Percentiles rank a stretch among this genome's conserved stretches.
Conservation (phyloP, 1,140 invertebrate species). For the Metopolophium dirhodum region DNA sequence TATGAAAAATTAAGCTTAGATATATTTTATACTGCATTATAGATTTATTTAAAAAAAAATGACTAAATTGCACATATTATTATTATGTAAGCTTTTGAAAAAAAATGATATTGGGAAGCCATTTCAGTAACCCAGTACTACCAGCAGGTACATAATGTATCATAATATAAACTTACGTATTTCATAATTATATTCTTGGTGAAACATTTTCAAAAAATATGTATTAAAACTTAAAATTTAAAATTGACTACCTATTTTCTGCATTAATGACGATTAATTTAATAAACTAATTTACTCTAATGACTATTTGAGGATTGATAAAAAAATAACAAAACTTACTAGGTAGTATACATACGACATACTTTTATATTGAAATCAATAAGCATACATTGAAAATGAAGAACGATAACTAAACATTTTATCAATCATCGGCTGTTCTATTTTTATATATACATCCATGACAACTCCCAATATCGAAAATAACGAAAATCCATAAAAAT, state of each 20-base stretch:
- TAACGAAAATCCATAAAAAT: background rate
- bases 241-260: background rate
- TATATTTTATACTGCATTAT: no score
- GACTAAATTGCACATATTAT: no score
- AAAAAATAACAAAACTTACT: background rate
- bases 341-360: background rate
- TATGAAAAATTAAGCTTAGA: no score
- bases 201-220: background rate
- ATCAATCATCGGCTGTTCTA: background rate
- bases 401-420: background rate
- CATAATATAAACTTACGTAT: no score
- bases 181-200: background rate
- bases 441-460: background rate
- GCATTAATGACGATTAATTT: background rate
- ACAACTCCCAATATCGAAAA: background rate
- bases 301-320: background rate
- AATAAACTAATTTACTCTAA: background rate
- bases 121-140: no score
- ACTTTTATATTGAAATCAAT: background rate
- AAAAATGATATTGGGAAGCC: no score
- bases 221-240: background rate
- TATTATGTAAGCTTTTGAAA: no score
- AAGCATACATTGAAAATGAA: background rate
- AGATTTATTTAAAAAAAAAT: no score
- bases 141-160: no score